Percentiles rank a stretch among this genome's conserved stretches.
Evolutionary conservation across 2,797 vertebrate genomes (phyloP).

Genomic region (Paratrypauchen microcephalus): DNA sequence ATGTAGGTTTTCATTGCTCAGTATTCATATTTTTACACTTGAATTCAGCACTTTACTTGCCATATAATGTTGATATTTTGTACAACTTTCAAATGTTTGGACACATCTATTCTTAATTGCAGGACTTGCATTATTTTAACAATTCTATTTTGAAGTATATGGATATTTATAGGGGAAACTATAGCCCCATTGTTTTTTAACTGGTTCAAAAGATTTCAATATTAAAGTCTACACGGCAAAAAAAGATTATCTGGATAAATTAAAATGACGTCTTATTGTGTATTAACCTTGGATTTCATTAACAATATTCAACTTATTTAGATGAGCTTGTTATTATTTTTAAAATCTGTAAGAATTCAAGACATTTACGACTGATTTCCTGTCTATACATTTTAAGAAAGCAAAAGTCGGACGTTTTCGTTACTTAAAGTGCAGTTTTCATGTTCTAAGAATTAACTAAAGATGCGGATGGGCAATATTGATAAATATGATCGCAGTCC

Average conservation of each 20-base stretch:
- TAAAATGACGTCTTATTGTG: background rate
- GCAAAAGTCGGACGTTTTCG: too few species aligned
- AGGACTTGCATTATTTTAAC: background rate
- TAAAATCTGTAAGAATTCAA: too few species aligned
- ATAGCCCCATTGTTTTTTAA: constrained; percentile 9
- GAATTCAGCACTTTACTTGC: constrained; percentile 17
- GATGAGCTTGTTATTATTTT: too few species aligned
- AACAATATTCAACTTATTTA: too few species aligned
- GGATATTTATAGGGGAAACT: constrained; percentile 8
- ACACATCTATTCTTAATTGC: background rate
- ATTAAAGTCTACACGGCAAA: constrained; percentile 13
- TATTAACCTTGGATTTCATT: background rate
- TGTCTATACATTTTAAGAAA: too few species aligned
- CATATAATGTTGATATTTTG: background rate
- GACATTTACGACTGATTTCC: too few species aligned
- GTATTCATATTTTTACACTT: constrained; percentile 5
- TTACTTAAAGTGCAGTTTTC: too few species aligned
- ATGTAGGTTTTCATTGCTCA: background rate
- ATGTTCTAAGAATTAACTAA: too few species aligned
- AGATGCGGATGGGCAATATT: too few species aligned
- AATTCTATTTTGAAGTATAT: constrained; percentile 17
- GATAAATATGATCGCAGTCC: too few species aligned
- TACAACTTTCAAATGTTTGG: background rate
- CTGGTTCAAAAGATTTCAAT: constrained; percentile 47
- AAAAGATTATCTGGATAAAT: background rate